These are phyloP conservation scores for Ptilonorhynchus violaceus DNA, from an alignment of 2,113 vertebrate genomes.

Conservation along the genomic window DNA sequence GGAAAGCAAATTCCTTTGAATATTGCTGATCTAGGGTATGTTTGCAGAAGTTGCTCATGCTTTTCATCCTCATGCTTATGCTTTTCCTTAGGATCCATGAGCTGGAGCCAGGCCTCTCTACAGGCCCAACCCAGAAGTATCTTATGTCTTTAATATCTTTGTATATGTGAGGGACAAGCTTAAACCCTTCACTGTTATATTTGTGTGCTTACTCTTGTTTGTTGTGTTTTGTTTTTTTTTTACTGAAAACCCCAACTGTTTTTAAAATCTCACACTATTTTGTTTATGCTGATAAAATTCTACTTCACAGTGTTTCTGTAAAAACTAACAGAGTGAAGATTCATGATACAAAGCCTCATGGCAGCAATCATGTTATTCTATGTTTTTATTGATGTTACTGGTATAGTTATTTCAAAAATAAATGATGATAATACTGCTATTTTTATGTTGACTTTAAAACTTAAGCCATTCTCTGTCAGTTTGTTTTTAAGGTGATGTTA, in stretches of 20 bases:
- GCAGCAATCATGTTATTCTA: not conserved
- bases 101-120: not conserved
- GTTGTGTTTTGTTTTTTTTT: not conserved
- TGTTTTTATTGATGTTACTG: not conserved
- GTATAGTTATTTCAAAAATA: not conserved
- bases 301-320: not conserved
- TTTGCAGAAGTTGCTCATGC: not conserved
- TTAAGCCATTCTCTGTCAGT: not conserved
- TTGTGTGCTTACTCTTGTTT: not conserved
- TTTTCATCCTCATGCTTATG: not conserved
- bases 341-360: not conserved
- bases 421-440: not conserved
- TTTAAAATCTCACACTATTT: not conserved
- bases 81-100: not conserved
- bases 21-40: not conserved
- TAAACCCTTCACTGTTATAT: not conserved
- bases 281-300: not conserved
- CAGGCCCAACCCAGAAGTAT: not conserved
- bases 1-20: not conserved
- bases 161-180: not conserved
- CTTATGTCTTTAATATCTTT: not conserved
- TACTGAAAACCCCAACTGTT: not conserved
- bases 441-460: not conserved
- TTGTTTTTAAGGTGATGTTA: not conserved
- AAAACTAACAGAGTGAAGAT: not conserved